A percentile compares a stretch with the other conserved stretches of the same genome.
Conservation (phyloP, 2,113 vertebrate species). For the Urocitellus parryii region DNA sequence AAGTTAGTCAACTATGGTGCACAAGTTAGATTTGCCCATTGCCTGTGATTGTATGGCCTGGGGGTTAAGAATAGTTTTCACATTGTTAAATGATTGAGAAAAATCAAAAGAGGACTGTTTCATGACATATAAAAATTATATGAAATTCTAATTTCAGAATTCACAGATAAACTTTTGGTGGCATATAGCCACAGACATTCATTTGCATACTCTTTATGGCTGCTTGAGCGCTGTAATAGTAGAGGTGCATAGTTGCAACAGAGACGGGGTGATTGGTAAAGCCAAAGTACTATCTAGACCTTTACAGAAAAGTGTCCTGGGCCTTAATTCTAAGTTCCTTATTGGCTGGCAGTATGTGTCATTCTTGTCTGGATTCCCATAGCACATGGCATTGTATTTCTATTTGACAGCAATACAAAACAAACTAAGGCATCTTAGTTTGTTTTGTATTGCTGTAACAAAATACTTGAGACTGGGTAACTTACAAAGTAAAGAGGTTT, state of each 20-base stretch:
- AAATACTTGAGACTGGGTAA: no score
- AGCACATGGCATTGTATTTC: background rate
- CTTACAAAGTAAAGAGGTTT: background rate
- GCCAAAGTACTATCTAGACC: background rate
- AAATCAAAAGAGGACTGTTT: conserved; percentile 1
- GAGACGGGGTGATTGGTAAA: background rate
- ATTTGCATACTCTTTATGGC: background rate
- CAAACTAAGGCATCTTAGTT: no score
- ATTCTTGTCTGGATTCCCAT: background rate
- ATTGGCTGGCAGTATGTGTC: no score
- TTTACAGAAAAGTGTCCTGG: background rate
- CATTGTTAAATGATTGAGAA: background rate
- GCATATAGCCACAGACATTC: background rate
- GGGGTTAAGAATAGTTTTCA: background rate
- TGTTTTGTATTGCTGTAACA: background rate
- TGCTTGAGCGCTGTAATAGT: background rate
- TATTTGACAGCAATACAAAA: no score
- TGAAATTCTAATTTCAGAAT: background rate
- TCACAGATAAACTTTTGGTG: background rate
- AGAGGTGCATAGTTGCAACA: background rate
- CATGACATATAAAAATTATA: background rate
- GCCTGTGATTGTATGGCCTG: background rate
- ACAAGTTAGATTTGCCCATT: background rate
- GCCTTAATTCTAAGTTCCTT: background rate
- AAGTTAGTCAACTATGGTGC: no score